Conservation (phyloP, 1,140 invertebrate genomes). For the Eriocheir sinensis region DNA sequence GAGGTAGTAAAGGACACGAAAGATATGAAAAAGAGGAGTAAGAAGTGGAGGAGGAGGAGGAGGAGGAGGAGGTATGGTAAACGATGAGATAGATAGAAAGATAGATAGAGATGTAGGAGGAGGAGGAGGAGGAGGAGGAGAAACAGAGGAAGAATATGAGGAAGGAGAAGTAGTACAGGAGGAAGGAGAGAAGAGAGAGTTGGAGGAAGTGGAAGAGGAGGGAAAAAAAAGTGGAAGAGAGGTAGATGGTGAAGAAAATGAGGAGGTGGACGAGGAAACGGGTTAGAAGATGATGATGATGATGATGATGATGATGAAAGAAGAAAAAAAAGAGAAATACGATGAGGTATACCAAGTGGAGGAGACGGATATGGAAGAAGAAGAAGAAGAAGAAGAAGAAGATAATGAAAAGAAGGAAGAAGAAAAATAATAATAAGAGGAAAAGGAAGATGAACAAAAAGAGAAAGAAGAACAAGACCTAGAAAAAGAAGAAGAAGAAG, state of each 20-base stretch:
- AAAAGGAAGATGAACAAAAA: neutral
- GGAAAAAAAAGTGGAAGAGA: neutral
- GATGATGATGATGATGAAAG: neutral
- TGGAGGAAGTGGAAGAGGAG: neutral
- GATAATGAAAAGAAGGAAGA: neutral
- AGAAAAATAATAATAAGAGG: neutral
- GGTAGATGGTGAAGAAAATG: neutral
- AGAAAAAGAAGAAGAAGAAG: no score
- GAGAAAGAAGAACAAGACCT: neutral
- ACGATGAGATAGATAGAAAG: neutral
- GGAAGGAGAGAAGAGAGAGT: neutral
- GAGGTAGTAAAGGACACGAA: neutral
- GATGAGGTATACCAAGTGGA: no score
- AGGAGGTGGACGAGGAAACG: neutral
- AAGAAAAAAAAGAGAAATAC: neutral
- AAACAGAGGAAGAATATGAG: neutral
- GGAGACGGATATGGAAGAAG: neutral
- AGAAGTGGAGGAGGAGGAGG: neutral
- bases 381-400: neutral
- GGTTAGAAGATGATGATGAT: neutral
- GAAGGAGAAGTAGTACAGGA: neutral
- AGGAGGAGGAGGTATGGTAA: neutral
- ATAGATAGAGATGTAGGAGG: neutral
- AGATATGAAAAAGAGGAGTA: neutral
- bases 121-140: neutral